Evolutionary conservation across 2,113 vertebrate genomes (phyloP).

Genomic region (Halcyon malimbica): DNA sequence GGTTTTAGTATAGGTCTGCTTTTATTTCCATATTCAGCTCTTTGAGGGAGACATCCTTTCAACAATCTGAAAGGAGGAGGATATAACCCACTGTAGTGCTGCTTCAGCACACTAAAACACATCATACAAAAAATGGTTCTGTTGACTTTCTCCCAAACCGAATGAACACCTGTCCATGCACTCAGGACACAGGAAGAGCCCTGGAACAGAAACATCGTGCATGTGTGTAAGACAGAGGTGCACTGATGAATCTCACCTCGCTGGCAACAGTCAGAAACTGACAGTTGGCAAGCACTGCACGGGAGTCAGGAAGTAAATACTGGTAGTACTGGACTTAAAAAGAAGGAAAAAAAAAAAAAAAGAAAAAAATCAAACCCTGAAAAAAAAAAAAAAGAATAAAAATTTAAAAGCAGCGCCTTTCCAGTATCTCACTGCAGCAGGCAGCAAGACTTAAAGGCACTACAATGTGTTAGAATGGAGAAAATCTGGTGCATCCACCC

Average conservation of each 20-base stretch:
- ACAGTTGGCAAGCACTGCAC: conserved; percentile 18
- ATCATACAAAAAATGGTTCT: background rate
- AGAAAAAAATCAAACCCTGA: background rate
- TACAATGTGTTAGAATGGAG: conserved; percentile 74
- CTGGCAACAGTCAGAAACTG: background rate
- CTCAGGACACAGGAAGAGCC: conserved; percentile 65
- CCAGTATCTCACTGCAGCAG: conserved; percentile 61
- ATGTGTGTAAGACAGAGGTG: background rate
- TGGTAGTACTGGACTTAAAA: conserved; percentile 33
- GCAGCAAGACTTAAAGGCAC: conserved; percentile 84
- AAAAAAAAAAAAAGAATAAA: background rate
- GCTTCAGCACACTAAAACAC: conserved; percentile 80
- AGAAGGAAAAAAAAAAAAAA: background rate
- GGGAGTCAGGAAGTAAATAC: conserved; percentile 19
- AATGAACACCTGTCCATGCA: conserved; percentile 26
- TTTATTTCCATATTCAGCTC: conserved; percentile 80
- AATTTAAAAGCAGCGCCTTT: conserved; percentile 76
- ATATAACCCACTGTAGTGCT: conserved; percentile 87
- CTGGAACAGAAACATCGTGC: conserved; percentile 60
- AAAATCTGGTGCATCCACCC: conserved; percentile 63
- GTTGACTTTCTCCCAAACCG: conserved; percentile 52
- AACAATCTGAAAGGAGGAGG: conserved; percentile 90
- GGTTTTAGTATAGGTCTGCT: conserved; percentile 74
- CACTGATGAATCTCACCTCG: conserved; percentile 3
- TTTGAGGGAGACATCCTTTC: conserved; percentile 66